These are phyloP conservation scores for Aurelia aurita complex sp. Pacific DNA, from an alignment of 30 jellyfish, hydroid and myxozoan species.

Conservation along the genomic window DNA sequence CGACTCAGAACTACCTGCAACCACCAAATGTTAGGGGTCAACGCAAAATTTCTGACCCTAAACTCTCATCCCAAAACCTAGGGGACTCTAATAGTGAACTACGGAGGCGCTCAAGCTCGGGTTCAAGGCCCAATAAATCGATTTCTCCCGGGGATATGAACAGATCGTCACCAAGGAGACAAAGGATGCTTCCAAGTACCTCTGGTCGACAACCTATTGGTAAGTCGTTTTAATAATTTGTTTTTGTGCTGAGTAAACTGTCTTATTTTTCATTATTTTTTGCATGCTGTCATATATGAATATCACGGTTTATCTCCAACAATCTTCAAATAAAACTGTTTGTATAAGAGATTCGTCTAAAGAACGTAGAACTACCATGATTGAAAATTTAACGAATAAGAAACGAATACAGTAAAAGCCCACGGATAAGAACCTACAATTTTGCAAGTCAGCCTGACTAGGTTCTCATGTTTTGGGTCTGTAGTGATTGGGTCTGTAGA, in stretches of 20 bases:
- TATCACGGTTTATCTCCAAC: background rate
- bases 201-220: constrained; percentile 77
- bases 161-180: constrained; percentile 53
- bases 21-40: constrained; percentile 59
- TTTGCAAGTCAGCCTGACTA: too few species aligned
- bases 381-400: too few species aligned
- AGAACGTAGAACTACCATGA: too few species aligned
- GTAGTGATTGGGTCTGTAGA: too few species aligned
- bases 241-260: background rate
- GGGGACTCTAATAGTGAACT: constrained; percentile 17
- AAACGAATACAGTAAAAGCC: too few species aligned
- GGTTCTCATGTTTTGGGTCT: too few species aligned
- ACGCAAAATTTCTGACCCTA: constrained; percentile 53
- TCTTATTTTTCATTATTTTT: background rate
- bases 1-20: constrained; percentile 47
- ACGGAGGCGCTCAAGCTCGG: constrained; percentile 52
- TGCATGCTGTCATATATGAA: background rate
- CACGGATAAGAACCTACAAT: too few species aligned
- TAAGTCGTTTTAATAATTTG: constrained; percentile 5
- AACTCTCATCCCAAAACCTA: constrained; percentile 3
- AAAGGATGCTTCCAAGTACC: constrained; percentile 59
- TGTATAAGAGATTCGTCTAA: too few species aligned
- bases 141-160: constrained; percentile 28
- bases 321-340: too few species aligned
- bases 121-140: constrained; percentile 21